Evolutionary conservation across 2,797 vertebrate species (phyloP), one percentile per base, ranked within the genome.

Genomic region (Lepidocolaptes lacrymiger): DNA sequence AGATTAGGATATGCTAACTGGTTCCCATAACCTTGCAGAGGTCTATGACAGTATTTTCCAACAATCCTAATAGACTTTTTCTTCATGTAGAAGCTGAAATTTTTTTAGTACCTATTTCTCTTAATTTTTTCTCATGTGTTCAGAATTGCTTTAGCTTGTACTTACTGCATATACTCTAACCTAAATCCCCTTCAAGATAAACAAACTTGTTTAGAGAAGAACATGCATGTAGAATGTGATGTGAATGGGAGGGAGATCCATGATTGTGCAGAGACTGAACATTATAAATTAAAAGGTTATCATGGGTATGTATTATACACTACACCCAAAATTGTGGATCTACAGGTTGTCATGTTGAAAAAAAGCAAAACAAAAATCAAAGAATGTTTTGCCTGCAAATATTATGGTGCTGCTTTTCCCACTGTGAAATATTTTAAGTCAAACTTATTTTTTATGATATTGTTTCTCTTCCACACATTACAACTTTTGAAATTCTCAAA

Each of bases 81-180:
- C 30, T 80, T 93, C 7, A 72, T 10, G 17, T 54, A 49, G 37
- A 83, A 85, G 28, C 23, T 71, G 62, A 64, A 93, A 58, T 28
- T 46, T 1, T 36, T 82, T 81, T 64, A 52, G 23, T 48, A 76
- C 6, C 32, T 43, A 27, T 44, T 75, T 61, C 13, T 4, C 4
- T 8, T 36, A 32, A 1, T 1, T 80, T 87, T 86, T 79, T 56
- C n/a, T 56, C 28, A n/a, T 48, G 30, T 30, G 12, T 41, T 58
- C 56, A 44, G 43, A 46, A 71, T 68, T 82, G 28, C 49, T 96
- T 97, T 94, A 94, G 58, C 88, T 95, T 96, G 79, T 88, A 88
- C 30, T 87, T 74, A 79, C 37, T 91, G 52, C 76, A 58, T 37
- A 11, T 48, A 51, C 8, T 34, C 10, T 80, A 46, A 58, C 11